A percentile compares a stretch with the other conserved stretches of the same genome.
Conservation (phyloP, 2,797 vertebrate genomes). For the Melanotaenia boesemani region DNA sequence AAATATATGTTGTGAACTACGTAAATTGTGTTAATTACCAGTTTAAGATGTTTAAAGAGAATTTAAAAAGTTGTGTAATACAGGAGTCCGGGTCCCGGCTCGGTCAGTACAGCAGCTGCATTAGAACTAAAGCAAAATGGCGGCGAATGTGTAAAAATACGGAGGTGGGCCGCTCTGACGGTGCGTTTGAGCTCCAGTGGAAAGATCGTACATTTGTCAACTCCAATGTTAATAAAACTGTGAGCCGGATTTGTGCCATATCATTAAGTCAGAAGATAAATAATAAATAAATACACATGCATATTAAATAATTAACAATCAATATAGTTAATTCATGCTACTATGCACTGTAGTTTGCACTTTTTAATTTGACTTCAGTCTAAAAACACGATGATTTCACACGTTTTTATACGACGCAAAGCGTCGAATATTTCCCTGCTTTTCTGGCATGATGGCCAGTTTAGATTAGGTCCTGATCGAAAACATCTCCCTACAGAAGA, state of each 20-base stretch:
- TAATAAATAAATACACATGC: neutral
- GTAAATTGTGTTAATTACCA: slow-evolving; percentile 1
- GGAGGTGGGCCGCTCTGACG: neutral
- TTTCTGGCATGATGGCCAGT: too few species aligned
- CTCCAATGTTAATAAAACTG: neutral
- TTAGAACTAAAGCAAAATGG: slow-evolving; percentile 14
- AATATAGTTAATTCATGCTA: too few species aligned
- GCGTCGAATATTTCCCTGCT: too few species aligned
- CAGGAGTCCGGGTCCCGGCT: slow-evolving; percentile 5
- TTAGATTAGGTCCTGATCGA: too few species aligned
- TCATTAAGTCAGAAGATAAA: neutral
- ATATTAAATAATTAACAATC: too few species aligned
- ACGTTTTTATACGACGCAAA: too few species aligned
- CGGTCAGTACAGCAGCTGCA: neutral
- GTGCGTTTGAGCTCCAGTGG: neutral
- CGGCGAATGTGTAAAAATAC: neutral
- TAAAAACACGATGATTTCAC: too few species aligned
- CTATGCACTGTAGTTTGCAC: too few species aligned
- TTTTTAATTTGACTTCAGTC: too few species aligned
- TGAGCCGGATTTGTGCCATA: neutral
- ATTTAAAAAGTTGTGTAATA: slow-evolving; percentile 9
- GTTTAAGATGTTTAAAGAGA: neutral
- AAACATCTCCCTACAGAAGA: too few species aligned
- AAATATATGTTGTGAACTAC: neutral
- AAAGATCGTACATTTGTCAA: neutral